These are phyloP conservation scores for Germaria angustata DNA, from an alignment of 2,888 invertebrate genomes.

Conservation along the genomic window DNA sequence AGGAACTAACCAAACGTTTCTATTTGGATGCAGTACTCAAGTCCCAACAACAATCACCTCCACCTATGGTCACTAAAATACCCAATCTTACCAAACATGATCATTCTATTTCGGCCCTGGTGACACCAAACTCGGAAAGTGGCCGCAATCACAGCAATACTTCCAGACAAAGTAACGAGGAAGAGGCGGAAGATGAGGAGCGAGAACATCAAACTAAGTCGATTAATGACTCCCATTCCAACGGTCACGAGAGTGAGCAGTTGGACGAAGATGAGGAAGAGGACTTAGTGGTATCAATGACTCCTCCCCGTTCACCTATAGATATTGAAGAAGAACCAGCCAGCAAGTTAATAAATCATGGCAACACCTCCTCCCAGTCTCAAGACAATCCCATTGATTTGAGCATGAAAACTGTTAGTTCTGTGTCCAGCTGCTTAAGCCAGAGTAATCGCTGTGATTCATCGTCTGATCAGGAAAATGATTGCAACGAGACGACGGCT, in stretches of 20 bases:
- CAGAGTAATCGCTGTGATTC: slow-evolving; percentile 70
- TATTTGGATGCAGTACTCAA: slow-evolving; percentile 88
- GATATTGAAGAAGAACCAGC: slow-evolving; percentile 21
- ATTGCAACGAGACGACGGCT: slow-evolving; percentile 17
- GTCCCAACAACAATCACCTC: slow-evolving; percentile 80
- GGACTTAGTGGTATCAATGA: slow-evolving; percentile 82
- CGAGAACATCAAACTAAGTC: slow-evolving; percentile 27
- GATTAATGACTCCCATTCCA: slow-evolving; percentile 44
- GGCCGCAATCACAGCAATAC: slow-evolving; percentile 75
- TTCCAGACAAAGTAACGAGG: slow-evolving; percentile 74
- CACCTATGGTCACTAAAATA: slow-evolving; percentile 72
- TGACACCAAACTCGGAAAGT: slow-evolving; percentile 79
- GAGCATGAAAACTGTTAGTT: slow-evolving; percentile 86
- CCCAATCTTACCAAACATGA: slow-evolving; percentile 73
- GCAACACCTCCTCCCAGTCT: slow-evolving; percentile 43
- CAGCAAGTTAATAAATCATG: slow-evolving; percentile 73
- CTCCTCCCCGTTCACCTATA: slow-evolving; percentile 81
- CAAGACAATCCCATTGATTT: slow-evolving; percentile 90
- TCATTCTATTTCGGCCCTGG: slow-evolving; percentile 76
- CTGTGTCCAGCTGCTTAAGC: slow-evolving; percentile 74
- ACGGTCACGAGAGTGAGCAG: slow-evolving; percentile 60
- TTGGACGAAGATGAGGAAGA: slow-evolving; percentile 79
- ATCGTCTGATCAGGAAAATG: slow-evolving; percentile 45
- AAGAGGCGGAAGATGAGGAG: slow-evolving; percentile 65
- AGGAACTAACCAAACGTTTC: slow-evolving; percentile 86